A percentile compares a stretch with the other conserved stretches of the same genome.
phyloP scores from a whole-genome alignment of 2,797 vertebrate genomes.

The Erpetoichthys calabaricus region DNA sequence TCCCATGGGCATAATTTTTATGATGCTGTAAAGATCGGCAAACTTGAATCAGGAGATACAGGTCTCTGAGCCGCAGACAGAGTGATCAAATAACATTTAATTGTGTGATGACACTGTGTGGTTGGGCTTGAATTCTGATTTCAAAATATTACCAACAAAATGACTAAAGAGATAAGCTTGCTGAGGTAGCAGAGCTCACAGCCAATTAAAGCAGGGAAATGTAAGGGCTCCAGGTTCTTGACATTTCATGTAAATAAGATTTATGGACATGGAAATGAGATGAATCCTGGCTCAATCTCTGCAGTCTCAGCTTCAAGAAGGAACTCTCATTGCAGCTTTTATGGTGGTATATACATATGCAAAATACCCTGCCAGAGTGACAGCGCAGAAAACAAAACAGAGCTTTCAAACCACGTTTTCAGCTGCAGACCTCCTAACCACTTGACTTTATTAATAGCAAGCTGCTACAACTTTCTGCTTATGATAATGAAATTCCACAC shows the following conservation, averaged over 20 bases:
- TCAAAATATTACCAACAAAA: constrained; percentile 44
- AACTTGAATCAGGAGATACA: constrained; percentile 29
- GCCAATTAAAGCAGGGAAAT: constrained; percentile 35
- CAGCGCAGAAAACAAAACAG: too few relatives aligned
- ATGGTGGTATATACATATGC: too few relatives aligned
- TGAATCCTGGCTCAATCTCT: constrained; percentile 8
- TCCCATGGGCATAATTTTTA: constrained; percentile 42
- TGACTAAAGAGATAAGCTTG: constrained; percentile 34
- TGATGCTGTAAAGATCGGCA: constrained; percentile 45
- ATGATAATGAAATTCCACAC: too few relatives aligned
- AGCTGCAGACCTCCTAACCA: too few relatives aligned
- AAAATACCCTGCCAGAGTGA: too few relatives aligned
- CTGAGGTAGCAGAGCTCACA: constrained; percentile 40
- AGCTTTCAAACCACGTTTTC: too few relatives aligned
- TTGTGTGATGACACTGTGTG: constrained; percentile 36
- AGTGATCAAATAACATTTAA: constrained; percentile 53
- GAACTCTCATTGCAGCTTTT: neutral
- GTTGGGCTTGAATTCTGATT: constrained; percentile 41
- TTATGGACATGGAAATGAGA: constrained; percentile 15
- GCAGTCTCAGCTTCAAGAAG: neutral
- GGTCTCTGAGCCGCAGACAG: constrained; percentile 44
- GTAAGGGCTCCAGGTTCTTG: constrained; percentile 25
- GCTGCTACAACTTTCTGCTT: too few relatives aligned
- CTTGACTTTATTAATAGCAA: too few relatives aligned
- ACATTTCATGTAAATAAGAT: constrained; percentile 27